Conservation (phyloP, 2,888 invertebrate genomes). For the Pherbina coryleti region DNA sequence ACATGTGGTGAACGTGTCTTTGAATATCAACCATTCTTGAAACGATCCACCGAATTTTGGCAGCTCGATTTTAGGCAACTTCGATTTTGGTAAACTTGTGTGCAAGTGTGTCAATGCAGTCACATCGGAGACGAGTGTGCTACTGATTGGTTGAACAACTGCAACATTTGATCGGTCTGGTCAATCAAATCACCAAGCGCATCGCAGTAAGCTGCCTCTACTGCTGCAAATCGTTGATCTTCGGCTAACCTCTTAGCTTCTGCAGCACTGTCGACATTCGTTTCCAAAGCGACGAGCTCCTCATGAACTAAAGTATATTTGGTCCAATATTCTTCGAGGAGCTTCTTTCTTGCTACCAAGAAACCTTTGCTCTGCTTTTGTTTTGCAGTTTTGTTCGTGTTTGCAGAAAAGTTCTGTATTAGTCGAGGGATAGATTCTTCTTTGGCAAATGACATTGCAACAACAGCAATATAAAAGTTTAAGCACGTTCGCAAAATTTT, state of each 20-base stretch:
- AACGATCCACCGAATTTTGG: slow-evolving; percentile 37
- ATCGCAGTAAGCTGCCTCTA: slow-evolving; percentile 30
- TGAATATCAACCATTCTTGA: slow-evolving; percentile 38
- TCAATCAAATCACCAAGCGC: slow-evolving; percentile 23
- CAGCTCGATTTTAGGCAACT: slow-evolving; percentile 17
- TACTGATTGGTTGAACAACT: background rate
- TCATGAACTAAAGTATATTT: slow-evolving; percentile 22
- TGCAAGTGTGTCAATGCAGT: background rate
- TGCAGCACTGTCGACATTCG: background rate
- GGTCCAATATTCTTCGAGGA: slow-evolving; percentile 30
- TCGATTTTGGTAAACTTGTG: background rate
- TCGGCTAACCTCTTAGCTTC: slow-evolving; percentile 1
- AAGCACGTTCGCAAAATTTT: too few relatives aligned
- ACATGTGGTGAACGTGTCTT: slow-evolving; percentile 38
- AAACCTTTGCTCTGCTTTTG: slow-evolving; percentile 31
- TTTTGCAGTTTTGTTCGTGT: slow-evolving; percentile 18
- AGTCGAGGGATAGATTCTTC: slow-evolving; percentile 21
- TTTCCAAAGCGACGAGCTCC: background rate
- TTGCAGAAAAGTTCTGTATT: slow-evolving; percentile 26
- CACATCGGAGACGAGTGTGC: background rate
- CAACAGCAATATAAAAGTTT: too few relatives aligned
- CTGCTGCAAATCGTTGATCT: slow-evolving; percentile 8
- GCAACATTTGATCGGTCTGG: slow-evolving; percentile 5
- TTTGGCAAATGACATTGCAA: background rate
- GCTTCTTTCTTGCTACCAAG: slow-evolving; percentile 22